Conservation (phyloP, 2,113 vertebrate genomes). For the Sander vitreus region DNA sequence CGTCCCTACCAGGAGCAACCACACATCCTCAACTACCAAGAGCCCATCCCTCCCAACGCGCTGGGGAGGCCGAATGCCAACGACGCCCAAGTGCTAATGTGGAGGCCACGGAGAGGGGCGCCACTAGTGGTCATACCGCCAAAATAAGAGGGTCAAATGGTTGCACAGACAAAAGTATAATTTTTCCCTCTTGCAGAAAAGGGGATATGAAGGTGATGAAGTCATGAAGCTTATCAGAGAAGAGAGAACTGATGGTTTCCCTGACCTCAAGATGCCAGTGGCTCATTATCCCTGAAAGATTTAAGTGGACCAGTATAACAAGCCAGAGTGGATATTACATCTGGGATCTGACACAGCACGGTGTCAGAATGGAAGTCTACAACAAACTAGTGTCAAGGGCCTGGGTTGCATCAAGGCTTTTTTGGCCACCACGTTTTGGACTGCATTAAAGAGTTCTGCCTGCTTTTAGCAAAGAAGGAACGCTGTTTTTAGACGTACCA, state of each 20-base stretch:
- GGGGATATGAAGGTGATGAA: constrained; percentile 9
- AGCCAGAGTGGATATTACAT: constrained; percentile 52
- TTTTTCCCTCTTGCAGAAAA: constrained; percentile 19
- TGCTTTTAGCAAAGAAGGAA: constrained; percentile 68
- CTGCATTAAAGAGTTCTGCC: constrained; percentile 59
- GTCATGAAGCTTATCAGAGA: constrained; percentile 22
- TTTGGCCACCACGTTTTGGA: constrained; percentile 55
- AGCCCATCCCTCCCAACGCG: constrained; percentile 96
- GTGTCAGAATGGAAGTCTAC: constrained; percentile 33
- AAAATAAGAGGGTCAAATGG: constrained; percentile 77
- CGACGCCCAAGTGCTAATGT: constrained; percentile 99
- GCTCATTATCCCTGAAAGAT: constrained; percentile 41
- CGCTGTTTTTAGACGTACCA: constrained; percentile 61
- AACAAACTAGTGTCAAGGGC: constrained; percentile 32
- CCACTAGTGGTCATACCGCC: constrained; percentile 97
- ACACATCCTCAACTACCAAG: constrained; percentile 96
- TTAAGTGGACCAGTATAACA: constrained; percentile 42
- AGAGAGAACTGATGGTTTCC: constrained; percentile 21
- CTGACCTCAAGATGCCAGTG: constrained; percentile 8
- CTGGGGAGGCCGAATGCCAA: constrained; percentile 98
- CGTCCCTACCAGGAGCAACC: constrained; percentile 97
- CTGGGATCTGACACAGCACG: constrained; percentile 32
- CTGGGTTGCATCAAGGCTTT: constrained; percentile 29
- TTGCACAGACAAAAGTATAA: constrained; percentile 34
- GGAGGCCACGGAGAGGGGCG: constrained; percentile 94